Base-by-base conservation (phyloP, 2,113 vertebrate genomes). In the Macrotis lagotis region DNA sequence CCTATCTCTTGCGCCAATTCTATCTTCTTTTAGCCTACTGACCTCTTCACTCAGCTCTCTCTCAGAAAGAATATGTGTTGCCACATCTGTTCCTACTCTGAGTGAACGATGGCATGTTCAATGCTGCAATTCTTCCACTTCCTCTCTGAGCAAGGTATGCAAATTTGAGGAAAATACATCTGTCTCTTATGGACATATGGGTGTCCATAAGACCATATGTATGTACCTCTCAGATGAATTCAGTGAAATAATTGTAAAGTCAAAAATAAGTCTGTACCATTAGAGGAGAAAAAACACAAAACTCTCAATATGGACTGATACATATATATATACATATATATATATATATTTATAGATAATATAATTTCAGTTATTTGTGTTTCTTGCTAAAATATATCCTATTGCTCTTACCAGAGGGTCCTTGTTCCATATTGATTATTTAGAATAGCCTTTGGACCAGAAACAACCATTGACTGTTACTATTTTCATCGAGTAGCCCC, bases 371-470 rank as follows among this genome's bases (percentile, higher is more conserved):
- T 90, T 96, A 19, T 49, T 55, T 95, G 93, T 19, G 48, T 83
- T 95, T 97, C 97, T 92, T 37, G 88, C 50, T 91, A 96, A 94
- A 25, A 31, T 25, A 47, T 53, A 66, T 48, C 25, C 89, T 12
- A 26, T 48, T 48, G 26, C 48, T 66, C 55, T 59, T 31, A 31
- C 11, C 55, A 59, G 55, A 66, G 12, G 31, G 31, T 66, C 31
- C 59, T 12, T 66, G 31, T 66, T 66, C 37, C 9, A 59, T 31
- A 12, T 11, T 59, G 31, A 66, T 31, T 37, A 66, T 3, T 25
- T 53, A 53, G 24, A 26, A 8, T 31, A n/a, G 31, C 31, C 59
- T 37, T 37, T 66, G 37, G 3, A 66, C 31, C 31, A 66, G 59
- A 66, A 66, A 66, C 31, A 66, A 66, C 31, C 55, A 16, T 66